Conservation (phyloP, 2,113 vertebrate genomes). For the Hystrix brachyura region DNA sequence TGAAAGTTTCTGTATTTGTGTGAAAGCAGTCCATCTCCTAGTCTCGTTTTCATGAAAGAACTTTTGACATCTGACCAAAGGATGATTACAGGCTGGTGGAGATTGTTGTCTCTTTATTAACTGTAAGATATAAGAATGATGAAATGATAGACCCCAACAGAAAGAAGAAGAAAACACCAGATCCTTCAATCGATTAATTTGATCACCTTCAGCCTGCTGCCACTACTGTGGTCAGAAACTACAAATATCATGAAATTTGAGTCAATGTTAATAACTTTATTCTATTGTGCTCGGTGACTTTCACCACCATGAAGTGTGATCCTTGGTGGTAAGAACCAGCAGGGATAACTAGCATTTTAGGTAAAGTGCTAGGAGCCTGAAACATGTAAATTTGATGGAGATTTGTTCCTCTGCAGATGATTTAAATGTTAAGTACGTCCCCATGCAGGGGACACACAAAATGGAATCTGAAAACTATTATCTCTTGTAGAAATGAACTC, state of each 20-base stretch:
- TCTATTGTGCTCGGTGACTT: conserved; percentile 65
- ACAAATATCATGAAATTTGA: conserved; percentile 76
- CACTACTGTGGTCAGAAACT: conserved; percentile 57
- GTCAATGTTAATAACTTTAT: conserved; percentile 78
- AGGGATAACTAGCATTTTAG: conserved; percentile 85
- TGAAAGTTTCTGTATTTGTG: neutral
- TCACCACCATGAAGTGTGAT: conserved; percentile 74
- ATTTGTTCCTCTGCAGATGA: conserved; percentile 89
- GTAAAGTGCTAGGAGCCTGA: conserved; percentile 87
- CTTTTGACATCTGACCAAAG: conserved; percentile 43
- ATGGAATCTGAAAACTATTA: conserved; percentile 92
- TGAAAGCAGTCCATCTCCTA: neutral
- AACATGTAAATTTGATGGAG: conserved; percentile 89
- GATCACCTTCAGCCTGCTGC: conserved; percentile 55
- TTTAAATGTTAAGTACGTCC: conserved; percentile 92
- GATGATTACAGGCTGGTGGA: conserved; percentile 2
- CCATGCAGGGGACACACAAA: conserved; percentile 85
- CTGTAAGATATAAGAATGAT: neutral
- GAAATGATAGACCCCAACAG: conserved; percentile 51
- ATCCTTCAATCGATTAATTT: conserved; percentile 51
- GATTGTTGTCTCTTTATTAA: conserved; percentile 48
- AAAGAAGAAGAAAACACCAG: neutral
- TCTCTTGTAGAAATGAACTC: conserved; percentile 90
- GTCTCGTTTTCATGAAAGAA: conserved; percentile 52
- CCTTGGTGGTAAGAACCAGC: conserved; percentile 75